Evolutionary conservation across 2,113 vertebrate genomes (phyloP).

Genomic region (Abramis brama): DNA sequence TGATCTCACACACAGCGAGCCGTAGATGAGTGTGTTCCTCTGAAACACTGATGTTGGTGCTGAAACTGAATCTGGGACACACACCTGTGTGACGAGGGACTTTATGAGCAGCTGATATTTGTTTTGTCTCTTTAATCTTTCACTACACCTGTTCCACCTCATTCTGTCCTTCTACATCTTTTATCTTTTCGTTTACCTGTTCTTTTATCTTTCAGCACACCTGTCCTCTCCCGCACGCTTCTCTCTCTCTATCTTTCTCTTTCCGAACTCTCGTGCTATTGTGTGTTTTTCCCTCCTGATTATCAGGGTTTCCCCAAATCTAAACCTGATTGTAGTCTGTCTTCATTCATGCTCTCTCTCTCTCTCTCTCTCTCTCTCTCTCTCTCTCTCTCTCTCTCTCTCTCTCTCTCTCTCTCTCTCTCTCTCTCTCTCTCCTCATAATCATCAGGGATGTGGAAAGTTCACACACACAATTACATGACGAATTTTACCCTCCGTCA

Average conservation of each 20-base stretch:
- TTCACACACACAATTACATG: no score
- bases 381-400: not conserved
- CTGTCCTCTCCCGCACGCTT: conserved; percentile 15
- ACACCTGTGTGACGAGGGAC: conserved; percentile 50
- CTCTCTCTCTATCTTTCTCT: conserved; percentile 5
- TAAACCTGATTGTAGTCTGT: not conserved
- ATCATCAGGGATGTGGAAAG: no score
- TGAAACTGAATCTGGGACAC: not conserved
- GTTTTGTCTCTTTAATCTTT: conserved; percentile 58
- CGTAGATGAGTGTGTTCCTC: not conserved
- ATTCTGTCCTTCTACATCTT: conserved; percentile 56
- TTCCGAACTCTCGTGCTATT: not conserved
- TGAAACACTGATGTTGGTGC: not conserved
- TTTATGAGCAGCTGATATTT: conserved; percentile 27
- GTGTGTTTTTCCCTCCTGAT: conserved; percentile 11
- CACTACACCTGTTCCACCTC: conserved; percentile 54
- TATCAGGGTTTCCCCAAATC: conserved; percentile 27
- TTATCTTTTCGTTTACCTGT: conserved; percentile 59
- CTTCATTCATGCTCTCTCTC: not conserved
- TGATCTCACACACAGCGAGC: not conserved
- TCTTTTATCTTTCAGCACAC: conserved; percentile 55
- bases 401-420: no score
- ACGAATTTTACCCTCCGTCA: not conserved
- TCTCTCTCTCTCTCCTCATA: not conserved
- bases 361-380: no score